A percentile compares a stretch with the other conserved stretches of the same genome.
Conservation (phyloP, 2,888 invertebrate genomes). For the Dynastes hyllus region DNA sequence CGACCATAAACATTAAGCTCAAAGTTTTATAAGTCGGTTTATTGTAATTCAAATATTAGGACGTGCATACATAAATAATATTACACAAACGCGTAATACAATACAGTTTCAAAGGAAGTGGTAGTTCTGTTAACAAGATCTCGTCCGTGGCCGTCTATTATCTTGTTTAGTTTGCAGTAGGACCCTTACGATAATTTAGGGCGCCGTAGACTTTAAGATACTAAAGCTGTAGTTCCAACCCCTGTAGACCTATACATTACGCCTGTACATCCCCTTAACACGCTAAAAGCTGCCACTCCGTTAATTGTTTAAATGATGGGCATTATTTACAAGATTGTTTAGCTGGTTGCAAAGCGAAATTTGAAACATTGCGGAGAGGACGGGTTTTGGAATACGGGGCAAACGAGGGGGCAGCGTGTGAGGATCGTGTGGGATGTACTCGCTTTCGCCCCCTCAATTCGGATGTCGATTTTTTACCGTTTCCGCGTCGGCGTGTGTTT, state of each 20-base stretch:
- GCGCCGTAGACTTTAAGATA: slow-evolving; percentile 34
- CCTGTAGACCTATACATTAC: slow-evolving; percentile 55
- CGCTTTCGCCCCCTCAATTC: slow-evolving; percentile 18
- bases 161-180: slow-evolving; percentile 44
- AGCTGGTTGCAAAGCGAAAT: slow-evolving; percentile 18
- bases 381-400: not conserved
- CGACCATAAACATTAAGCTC: no score
- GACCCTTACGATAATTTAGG: slow-evolving; percentile 45
- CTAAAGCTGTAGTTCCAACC: slow-evolving; percentile 51
- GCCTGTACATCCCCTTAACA: slow-evolving; percentile 51
- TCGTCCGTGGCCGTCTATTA: slow-evolving; percentile 41
- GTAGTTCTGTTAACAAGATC: slow-evolving; percentile 46
- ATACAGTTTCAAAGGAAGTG: slow-evolving; percentile 37
- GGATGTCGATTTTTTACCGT: slow-evolving; percentile 28
- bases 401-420: not conserved
- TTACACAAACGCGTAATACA: slow-evolving; percentile 30
- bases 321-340: slow-evolving; percentile 53
- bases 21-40: not conserved
- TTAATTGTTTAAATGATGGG: slow-evolving; percentile 60
- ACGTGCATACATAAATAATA: slow-evolving; percentile 21
- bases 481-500: slow-evolving; percentile 29
- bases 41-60: slow-evolving; percentile 10
- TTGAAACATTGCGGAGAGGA: not conserved
- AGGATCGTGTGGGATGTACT: not conserved
- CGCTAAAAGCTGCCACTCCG: slow-evolving; percentile 58